A percentile compares a stretch with the other conserved stretches of the same genome.
These are phyloP conservation scores for Chloromyia formosa DNA, from an alignment of 2,888 invertebrate species.

Conservation along the genomic window DNA sequence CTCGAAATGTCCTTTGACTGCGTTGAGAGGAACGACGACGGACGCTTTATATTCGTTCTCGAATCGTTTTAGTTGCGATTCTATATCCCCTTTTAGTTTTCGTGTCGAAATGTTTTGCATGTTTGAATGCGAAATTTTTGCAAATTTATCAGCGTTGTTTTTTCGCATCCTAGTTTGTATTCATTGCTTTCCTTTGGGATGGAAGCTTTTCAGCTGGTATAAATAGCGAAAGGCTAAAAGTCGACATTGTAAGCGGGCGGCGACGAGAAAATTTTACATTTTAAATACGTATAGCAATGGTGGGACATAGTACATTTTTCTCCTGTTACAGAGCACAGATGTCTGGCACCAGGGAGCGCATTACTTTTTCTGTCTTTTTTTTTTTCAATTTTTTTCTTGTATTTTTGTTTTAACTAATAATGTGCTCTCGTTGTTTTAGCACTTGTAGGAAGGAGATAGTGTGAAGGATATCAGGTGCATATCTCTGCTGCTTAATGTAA, in stretches of 20 bases:
- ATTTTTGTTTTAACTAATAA: background rate
- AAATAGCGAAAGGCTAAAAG: slow-evolving; percentile 17
- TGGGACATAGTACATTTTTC: slow-evolving; percentile 8
- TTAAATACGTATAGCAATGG: slow-evolving; percentile 15
- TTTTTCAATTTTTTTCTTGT: too few relatives aligned
- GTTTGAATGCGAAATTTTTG: slow-evolving; percentile 14
- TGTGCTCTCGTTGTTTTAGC: background rate
- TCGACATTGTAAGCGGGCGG: background rate
- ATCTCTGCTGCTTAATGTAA: too few relatives aligned
- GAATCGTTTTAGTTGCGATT: slow-evolving; percentile 1
- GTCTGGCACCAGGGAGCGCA: slow-evolving; percentile 22
- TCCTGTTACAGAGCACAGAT: slow-evolving; percentile 11
- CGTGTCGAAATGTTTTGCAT: slow-evolving; percentile 17
- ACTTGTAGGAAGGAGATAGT: too few relatives aligned
- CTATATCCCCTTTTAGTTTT: background rate
- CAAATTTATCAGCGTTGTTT: slow-evolving; percentile 18
- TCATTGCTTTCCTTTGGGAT: slow-evolving; percentile 10
- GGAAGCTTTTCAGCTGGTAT: background rate
- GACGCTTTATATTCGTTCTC: background rate
- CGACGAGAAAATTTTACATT: slow-evolving; percentile 5
- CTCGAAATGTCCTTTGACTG: background rate
- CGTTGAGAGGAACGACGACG: too few relatives aligned
- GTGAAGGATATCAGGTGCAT: too few relatives aligned
- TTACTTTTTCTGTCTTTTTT: slow-evolving; percentile 10
- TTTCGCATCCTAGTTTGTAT: background rate